Evolutionary conservation across 2,113 vertebrate species (phyloP).

Genomic region (Taurulus bubalis): DNA sequence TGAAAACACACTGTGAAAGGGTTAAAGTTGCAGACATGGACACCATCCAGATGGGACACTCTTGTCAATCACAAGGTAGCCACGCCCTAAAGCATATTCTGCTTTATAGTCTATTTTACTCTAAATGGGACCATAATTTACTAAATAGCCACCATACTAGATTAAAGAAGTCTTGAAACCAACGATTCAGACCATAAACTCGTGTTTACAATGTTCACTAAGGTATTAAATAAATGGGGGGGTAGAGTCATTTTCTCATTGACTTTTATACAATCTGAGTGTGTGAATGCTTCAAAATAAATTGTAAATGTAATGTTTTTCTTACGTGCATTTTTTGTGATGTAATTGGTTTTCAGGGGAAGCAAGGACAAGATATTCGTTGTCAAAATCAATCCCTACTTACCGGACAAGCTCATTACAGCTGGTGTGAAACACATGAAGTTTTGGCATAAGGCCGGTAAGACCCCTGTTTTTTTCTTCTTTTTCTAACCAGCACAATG

Average conservation of each 20-base stretch:
- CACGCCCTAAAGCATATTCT: background rate
- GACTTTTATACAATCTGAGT: background rate
- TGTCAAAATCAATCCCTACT: slow-evolving; percentile 95
- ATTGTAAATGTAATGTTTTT: background rate
- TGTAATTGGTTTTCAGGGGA: slow-evolving; percentile 86
- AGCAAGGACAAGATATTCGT: slow-evolving; percentile 99
- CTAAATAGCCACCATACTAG: background rate
- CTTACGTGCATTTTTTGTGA: slow-evolving; percentile 21
- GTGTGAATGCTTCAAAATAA: background rate
- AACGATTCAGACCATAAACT: background rate
- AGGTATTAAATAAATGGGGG: background rate
- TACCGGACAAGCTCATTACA: slow-evolving; percentile 97
- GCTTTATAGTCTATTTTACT: background rate
- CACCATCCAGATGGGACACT: background rate
- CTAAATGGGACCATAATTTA: background rate
- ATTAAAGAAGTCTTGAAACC: background rate
- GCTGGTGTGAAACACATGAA: slow-evolving; percentile 98
- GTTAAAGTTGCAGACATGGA: background rate
- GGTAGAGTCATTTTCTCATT: background rate
- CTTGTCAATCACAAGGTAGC: background rate
- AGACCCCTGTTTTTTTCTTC: slow-evolving; percentile 44
- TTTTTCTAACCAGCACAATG: slow-evolving; percentile 56
- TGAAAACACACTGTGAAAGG: background rate
- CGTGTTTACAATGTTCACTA: background rate
- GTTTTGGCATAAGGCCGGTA: slow-evolving; percentile 98